These are phyloP conservation scores for Dinothrombium tinctorium DNA, from an alignment of 1,140 invertebrate species.

Conservation along the genomic window DNA sequence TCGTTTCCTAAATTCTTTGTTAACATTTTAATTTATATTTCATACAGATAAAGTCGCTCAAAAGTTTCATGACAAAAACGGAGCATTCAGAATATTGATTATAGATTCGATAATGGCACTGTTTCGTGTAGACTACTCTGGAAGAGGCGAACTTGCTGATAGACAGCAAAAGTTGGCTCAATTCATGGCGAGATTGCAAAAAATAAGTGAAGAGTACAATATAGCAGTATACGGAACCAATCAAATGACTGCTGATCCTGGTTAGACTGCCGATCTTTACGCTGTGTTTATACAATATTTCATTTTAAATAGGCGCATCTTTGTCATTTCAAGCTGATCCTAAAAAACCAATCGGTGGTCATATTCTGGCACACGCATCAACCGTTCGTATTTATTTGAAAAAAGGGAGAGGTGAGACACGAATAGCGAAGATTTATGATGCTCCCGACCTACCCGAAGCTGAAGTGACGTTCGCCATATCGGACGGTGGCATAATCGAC, in stretches of 20 bases:
- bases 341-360: slow-evolving; percentile 56
- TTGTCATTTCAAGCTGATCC: slow-evolving; percentile 36
- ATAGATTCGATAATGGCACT: slow-evolving; percentile 52
- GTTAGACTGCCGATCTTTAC: slow-evolving; percentile 25
- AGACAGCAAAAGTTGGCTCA: slow-evolving; percentile 54
- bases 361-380: slow-evolving; percentile 55
- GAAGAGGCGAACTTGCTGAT: slow-evolving; percentile 49
- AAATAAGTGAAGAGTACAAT: slow-evolving; percentile 63
- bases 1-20: neutral
- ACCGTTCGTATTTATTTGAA: slow-evolving; percentile 43
- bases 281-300: neutral
- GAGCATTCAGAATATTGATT: slow-evolving; percentile 43
- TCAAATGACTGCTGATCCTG: slow-evolving; percentile 59
- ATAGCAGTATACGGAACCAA: slow-evolving; percentile 59
- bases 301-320: slow-evolving; percentile 1
- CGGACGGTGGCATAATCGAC: slow-evolving; percentile 42
- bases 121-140: slow-evolving; percentile 52
- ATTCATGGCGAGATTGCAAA: slow-evolving; percentile 43
- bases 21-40: neutral
- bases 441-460: slow-evolving; percentile 53
- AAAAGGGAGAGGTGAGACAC: slow-evolving; percentile 43
- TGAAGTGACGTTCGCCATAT: slow-evolving; percentile 53
- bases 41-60: slow-evolving; percentile 37
- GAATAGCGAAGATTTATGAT: slow-evolving; percentile 58
- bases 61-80: slow-evolving; percentile 55